phyloP scores from a whole-genome alignment of 2,888 invertebrate species.

The Pomacea canaliculata region DNA sequence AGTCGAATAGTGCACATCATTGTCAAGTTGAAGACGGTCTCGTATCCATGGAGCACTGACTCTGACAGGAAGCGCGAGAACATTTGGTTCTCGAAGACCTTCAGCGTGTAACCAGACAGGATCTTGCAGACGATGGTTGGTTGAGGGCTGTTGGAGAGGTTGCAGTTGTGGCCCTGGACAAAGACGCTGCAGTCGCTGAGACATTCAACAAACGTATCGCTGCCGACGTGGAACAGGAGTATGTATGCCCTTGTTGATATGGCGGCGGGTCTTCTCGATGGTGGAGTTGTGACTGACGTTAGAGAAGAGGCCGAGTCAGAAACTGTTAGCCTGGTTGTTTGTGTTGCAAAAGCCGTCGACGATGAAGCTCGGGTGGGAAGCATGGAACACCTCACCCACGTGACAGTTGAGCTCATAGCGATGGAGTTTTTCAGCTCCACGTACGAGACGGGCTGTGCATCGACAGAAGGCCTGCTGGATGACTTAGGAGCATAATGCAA shows the following conservation, averaged over 20 bases:
- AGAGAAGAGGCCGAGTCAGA: constrained; percentile 96
- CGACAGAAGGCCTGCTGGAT: constrained; percentile 5
- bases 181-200: constrained; percentile 97
- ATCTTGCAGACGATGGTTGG: constrained; percentile 99
- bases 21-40: constrained; percentile 98
- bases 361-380: constrained; percentile 76
- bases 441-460: constrained; percentile 69
- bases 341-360: constrained; percentile 99
- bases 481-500: neutral
- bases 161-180: constrained; percentile 98
- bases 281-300: constrained; percentile 99
- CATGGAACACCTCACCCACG: constrained; percentile 88
- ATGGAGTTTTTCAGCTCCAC: constrained; percentile 93
- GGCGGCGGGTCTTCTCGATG: constrained; percentile 97
- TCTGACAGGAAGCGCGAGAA: constrained; percentile 84
- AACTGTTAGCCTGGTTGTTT: constrained; percentile 92
- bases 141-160: constrained; percentile 98
- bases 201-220: constrained; percentile 98
- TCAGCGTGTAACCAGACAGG: constrained; percentile 84
- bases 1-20: constrained; percentile 99
- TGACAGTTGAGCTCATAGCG: constrained; percentile 98
- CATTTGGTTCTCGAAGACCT: constrained; percentile 98
- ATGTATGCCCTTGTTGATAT: constrained; percentile 98
- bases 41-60: constrained; percentile 97
- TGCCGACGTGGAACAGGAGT: constrained; percentile 94